These are phyloP conservation scores for Acanthosoma haemorrhoidale DNA, from an alignment of 2,888 invertebrate species.

Conservation along the genomic window DNA sequence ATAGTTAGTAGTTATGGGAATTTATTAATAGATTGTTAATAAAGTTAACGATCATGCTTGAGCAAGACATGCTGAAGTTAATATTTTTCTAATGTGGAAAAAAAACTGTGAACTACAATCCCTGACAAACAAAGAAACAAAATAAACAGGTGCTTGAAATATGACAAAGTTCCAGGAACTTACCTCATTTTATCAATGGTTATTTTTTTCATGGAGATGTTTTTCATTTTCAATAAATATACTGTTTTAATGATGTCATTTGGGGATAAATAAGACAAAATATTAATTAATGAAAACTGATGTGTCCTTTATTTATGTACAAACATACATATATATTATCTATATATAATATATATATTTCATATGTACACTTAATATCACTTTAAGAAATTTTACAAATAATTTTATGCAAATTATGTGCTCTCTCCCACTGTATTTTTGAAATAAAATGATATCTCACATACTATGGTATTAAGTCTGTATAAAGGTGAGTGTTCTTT, in stretches of 20 bases:
- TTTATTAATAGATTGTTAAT: neutral
- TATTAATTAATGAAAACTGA: conserved; percentile 32
- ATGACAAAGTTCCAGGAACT: neutral
- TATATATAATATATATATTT: conserved; percentile 37
- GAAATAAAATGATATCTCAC: neutral
- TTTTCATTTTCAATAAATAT: neutral
- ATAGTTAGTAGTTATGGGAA: too few relatives aligned
- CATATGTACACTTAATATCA: conserved; percentile 36
- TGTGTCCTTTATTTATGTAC: conserved; percentile 48
- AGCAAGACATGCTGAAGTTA: neutral
- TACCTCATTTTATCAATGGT: neutral
- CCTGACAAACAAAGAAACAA: neutral
- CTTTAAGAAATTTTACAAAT: conserved; percentile 35
- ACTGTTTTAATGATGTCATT: neutral
- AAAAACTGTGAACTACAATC: neutral
- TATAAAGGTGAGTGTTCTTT: neutral
- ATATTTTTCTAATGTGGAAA: neutral
- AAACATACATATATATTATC: conserved; percentile 48
- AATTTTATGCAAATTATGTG: conserved; percentile 30
- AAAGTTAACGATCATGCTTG: neutral
- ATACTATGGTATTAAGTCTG: neutral
- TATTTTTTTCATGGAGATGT: neutral
- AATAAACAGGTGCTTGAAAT: neutral
- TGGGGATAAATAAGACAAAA: conserved; percentile 2
- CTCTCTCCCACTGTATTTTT: neutral